Base-by-base conservation (phyloP, 2,797 vertebrate genomes). In the Sebastes taczanowskii region DNA sequence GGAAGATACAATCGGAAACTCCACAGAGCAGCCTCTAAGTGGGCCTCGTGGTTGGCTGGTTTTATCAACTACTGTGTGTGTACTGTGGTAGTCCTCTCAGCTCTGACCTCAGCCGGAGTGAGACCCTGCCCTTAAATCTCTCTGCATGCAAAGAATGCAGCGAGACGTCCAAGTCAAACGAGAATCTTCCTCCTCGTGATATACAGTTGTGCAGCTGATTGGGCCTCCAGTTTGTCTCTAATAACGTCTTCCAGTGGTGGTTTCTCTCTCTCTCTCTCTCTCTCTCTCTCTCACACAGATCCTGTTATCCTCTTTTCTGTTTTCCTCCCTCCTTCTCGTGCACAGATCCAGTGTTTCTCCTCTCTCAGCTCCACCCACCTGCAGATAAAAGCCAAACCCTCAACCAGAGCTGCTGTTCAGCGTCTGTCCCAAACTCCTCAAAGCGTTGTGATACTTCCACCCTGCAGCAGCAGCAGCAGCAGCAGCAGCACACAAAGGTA, bases 381-480 rank as follows among this genome's bases (percentile, higher is more conserved):
- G 96, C 92, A 94, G 96, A 98, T 99, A 99, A 98, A 99, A 99
- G 96, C 97, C 95, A 96, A 95, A 94, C 93, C 94, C 95, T 95
- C 95, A 95, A 94, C 95, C 95, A 95, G 94, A 92, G 93, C 94
- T 88, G 94, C 95, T 91, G 96, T 93, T 95, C 96, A 94, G 95
- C 94, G 94, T 92, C 93, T 92, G 93, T 94, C 93, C 92, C 92
- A 93, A 88, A 95, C 94, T 92, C 91, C 86, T 95, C 92, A 93
- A 84, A 93, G 89, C 93, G 88, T 90, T 93, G 94, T 91, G 93
- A 95, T 93, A 81, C 84, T 92, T 94, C 88, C 92, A 92, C 38
- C 90, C 92, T 80, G 93, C 92, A 92, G 94, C 93, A 78, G 80
- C 87, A 52, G 93, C 92, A 92, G 23, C 93, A 78, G 80, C 87